These are phyloP conservation scores for Rotaria magnacalcarata DNA, from an alignment of 2,888 invertebrate species.

Conservation along the genomic window DNA sequence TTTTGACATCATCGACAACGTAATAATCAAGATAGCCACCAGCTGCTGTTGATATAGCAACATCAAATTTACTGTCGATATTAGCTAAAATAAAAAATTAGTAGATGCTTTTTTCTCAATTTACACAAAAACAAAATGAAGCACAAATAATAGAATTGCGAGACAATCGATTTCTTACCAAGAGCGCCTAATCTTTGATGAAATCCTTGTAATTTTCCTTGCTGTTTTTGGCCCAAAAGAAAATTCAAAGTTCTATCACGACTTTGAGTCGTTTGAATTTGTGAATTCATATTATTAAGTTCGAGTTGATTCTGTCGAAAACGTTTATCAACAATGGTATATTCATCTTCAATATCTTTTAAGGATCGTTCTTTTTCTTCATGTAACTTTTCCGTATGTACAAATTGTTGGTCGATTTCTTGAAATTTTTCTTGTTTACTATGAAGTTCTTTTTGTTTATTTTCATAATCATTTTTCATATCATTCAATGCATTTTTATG, in stretches of 20 bases:
- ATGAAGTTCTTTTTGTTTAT: conserved; percentile 35
- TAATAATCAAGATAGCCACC: conserved; percentile 75
- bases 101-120: too few relatives aligned
- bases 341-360: conserved; percentile 15
- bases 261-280: conserved; percentile 24
- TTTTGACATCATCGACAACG: conserved; percentile 79
- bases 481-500: conserved; percentile 45
- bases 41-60: conserved; percentile 89
- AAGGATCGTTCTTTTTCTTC: conserved; percentile 16
- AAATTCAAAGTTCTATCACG: conserved; percentile 15
- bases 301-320: conserved; percentile 14
- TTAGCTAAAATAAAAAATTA: conserved; percentile 70
- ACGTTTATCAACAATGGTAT: background rate
- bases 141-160: too few relatives aligned
- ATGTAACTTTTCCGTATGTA: conserved; percentile 24
- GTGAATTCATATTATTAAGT: conserved; percentile 28
- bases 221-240: background rate
- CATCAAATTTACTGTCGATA: conserved; percentile 84
- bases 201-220: conserved; percentile 27
- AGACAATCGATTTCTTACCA: background rate
- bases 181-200: conserved; percentile 24
- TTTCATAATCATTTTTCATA: conserved; percentile 36
- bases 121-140: background rate
- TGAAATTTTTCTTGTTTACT: conserved; percentile 37
- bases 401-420: conserved; percentile 20